These are phyloP conservation scores for Rhabdomys pumilio DNA, from an alignment of 2,797 vertebrate genomes.

Conservation along the genomic window DNA sequence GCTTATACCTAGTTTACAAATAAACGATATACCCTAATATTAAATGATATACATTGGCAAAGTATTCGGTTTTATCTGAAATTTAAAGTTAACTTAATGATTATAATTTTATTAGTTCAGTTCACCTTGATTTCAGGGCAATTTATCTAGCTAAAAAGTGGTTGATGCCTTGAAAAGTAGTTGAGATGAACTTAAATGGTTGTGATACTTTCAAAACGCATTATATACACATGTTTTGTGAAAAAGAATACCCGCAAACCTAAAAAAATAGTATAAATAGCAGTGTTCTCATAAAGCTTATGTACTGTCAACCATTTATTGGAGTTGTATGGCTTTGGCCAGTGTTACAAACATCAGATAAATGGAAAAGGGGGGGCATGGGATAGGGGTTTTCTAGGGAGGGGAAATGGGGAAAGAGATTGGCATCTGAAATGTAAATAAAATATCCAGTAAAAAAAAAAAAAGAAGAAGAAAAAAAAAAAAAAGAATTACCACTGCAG, in stretches of 20 bases:
- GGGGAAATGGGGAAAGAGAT: too few species aligned
- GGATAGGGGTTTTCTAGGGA: too few species aligned
- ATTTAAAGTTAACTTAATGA: constrained; percentile 35
- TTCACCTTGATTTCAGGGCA: neutral
- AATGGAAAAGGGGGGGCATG: neutral
- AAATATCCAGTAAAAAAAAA: too few species aligned
- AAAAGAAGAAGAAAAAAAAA: neutral
- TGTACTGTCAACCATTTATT: neutral
- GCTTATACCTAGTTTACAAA: constrained; percentile 67
- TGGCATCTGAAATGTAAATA: too few species aligned
- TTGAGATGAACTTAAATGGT: neutral
- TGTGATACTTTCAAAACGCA: neutral
- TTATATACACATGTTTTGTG: neutral
- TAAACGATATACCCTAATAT: constrained; percentile 26
- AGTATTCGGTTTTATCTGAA: constrained; percentile 28
- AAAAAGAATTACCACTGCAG: neutral
- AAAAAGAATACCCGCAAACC: neutral
- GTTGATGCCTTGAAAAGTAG: constrained; percentile 1
- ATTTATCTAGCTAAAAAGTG: constrained; percentile 35
- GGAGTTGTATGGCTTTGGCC: neutral
- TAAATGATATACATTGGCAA: neutral
- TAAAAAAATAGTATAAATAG: neutral
- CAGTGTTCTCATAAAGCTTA: neutral
- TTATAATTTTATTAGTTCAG: constrained; percentile 52
- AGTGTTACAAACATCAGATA: neutral